These are phyloP conservation scores for Chamaetylas fuelleborni DNA, from an alignment of 2,113 vertebrate species.

Conservation along the genomic window DNA sequence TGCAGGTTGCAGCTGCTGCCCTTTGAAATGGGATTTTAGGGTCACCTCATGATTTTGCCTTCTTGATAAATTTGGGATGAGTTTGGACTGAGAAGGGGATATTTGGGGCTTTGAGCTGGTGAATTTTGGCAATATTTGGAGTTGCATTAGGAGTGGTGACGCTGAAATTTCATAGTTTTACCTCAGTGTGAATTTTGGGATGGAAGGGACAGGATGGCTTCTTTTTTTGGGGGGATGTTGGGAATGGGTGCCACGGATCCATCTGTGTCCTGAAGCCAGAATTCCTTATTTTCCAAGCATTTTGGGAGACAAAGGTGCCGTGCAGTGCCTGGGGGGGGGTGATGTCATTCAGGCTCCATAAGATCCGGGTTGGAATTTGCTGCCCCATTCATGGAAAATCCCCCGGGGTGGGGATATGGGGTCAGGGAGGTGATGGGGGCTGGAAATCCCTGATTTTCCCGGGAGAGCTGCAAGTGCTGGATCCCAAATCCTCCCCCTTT, in stretches of 20 bases:
- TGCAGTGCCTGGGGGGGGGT: background rate
- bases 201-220: background rate
- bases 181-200: rapidly evolving
- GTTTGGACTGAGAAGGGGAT: background rate
- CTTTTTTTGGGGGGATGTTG: background rate
- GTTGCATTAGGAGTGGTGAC: rapidly evolving
- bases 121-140: background rate
- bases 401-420: rapidly evolving
- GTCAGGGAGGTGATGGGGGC: background rate
- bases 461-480: background rate
- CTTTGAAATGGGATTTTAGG: background rate
- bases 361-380: background rate
- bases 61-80: background rate
- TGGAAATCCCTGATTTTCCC: background rate
- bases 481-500: background rate
- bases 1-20: background rate
- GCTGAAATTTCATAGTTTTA: rapidly evolving
- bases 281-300: background rate
- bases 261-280: background rate
- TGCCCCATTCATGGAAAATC: background rate
- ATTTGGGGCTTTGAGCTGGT: rapidly evolving
- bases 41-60: rapidly evolving
- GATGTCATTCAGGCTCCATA: background rate
- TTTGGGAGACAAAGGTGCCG: background rate
- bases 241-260: rapidly evolving